Evolutionary conservation across 2,797 vertebrate genomes (phyloP).

Genomic region (Aplochiton taeniatus): DNA sequence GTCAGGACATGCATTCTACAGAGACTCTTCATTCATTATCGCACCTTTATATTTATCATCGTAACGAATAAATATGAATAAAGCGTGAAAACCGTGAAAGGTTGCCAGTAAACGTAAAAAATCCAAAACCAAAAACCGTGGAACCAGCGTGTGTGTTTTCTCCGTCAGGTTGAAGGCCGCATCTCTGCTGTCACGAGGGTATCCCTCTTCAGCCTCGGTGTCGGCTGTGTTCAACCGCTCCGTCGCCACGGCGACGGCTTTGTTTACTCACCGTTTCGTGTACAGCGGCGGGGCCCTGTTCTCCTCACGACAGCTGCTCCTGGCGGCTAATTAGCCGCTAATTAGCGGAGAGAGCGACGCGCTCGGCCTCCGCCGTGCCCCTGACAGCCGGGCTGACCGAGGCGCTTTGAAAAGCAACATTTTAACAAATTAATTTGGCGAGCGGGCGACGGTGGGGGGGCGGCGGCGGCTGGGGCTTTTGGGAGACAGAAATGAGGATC

Average conservation of each 20-base stretch:
- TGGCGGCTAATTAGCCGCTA: conserved; percentile 91
- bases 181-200: no score
- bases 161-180: no score
- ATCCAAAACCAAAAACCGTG: no score
- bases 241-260: conserved; percentile 57
- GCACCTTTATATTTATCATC: no score
- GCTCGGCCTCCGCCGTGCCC: conserved; percentile 66
- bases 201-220: no score
- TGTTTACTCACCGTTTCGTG: conserved; percentile 93
- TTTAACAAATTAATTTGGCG: conserved; percentile 64
- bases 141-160: no score
- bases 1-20: conserved; percentile 1
- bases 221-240: neutral
- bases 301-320: conserved; percentile 87
- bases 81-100: no score
- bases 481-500: neutral
- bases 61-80: no score
- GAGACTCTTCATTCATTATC: no score
- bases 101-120: no score
- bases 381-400: conserved; percentile 83
- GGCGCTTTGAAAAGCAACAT: conserved; percentile 83
- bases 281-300: conserved; percentile 80
- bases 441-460: neutral
- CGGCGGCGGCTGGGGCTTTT: neutral
- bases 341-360: conserved; percentile 85